These are phyloP conservation scores for Hoplodrina blanda DNA, from an alignment of 2,888 invertebrate genomes.

Conservation along the genomic window DNA sequence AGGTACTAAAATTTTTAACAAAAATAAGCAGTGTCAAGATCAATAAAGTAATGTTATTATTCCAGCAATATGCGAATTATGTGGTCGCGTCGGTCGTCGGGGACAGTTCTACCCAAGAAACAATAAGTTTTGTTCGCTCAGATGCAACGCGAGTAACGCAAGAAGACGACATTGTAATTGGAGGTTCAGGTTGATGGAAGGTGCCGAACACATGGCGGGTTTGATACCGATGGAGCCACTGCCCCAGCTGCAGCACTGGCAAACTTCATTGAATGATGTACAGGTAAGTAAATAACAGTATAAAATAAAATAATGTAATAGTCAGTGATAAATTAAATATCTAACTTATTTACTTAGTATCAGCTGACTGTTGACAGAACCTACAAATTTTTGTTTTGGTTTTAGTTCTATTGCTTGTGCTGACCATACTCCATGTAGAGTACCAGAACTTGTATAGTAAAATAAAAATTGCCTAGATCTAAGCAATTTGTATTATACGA, in stretches of 20 bases:
- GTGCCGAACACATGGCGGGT: constrained; percentile 87
- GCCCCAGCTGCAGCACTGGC: constrained; percentile 88
- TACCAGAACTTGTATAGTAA: too few relatives aligned
- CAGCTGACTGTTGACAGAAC: constrained; percentile 16
- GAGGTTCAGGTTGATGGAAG: constrained; percentile 87
- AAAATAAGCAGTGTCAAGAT: constrained; percentile 12
- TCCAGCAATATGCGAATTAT: constrained; percentile 87
- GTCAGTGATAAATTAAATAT: neutral
- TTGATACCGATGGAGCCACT: constrained; percentile 87
- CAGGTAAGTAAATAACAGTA: constrained; percentile 72
- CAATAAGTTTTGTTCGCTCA: constrained; percentile 84
- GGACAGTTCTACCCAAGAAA: constrained; percentile 83
- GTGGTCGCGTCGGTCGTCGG: constrained; percentile 84
- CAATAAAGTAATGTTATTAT: constrained; percentile 42
- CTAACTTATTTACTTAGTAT: neutral
- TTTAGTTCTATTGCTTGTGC: neutral
- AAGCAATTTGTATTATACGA: too few relatives aligned
- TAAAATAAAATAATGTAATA: neutral
- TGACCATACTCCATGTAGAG: neutral
- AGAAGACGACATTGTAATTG: constrained; percentile 78
- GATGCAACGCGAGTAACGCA: constrained; percentile 79
- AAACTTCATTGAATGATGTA: constrained; percentile 80
- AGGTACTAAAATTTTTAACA: neutral
- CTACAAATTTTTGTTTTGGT: neutral
- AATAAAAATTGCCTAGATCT: too few relatives aligned